Conservation (phyloP, 2,797 vertebrate genomes). For the Lophotriccus pileatus region DNA sequence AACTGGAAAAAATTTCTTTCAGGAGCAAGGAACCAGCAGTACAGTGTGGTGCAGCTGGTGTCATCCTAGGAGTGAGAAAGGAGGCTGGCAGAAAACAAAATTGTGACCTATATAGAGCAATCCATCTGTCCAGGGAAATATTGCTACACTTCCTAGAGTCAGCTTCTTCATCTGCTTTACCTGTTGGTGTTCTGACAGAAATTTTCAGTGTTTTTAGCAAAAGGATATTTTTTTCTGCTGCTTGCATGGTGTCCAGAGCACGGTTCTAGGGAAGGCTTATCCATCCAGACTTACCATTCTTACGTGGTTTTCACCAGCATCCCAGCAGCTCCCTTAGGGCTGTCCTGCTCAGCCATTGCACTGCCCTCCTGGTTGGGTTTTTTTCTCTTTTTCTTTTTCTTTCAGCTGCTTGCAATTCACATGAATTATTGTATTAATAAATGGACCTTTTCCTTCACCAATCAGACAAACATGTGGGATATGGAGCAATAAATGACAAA, state of each 20-base stretch:
- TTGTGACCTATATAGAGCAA: constrained; percentile 31
- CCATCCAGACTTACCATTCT: neutral
- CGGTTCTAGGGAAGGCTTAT: neutral
- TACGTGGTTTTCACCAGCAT: neutral
- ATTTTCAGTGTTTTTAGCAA: neutral
- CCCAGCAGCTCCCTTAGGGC: neutral
- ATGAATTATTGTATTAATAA: constrained; percentile 3
- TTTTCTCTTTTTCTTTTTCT: rapidly evolving
- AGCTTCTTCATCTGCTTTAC: neutral
- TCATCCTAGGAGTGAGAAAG: constrained; percentile 25
- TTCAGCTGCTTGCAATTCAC: neutral
- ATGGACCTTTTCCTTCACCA: neutral
- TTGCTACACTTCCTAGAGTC: neutral
- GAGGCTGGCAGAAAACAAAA: neutral
- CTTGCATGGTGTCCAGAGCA: neutral
- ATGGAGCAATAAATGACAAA: constrained; percentile 21
- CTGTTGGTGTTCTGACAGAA: neutral
- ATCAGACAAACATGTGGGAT: neutral
- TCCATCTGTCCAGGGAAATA: constrained; percentile 27
- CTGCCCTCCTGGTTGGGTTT: neutral
- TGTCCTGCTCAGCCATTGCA: neutral
- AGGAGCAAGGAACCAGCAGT: neutral
- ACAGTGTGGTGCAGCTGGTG: neutral
- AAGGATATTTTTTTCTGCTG: neutral
- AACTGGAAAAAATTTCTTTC: neutral